Percentiles rank a stretch among this genome's conserved stretches.
These are phyloP conservation scores for Trichonephila inaurata DNA, from an alignment of 1,140 invertebrate genomes.

Conservation along the genomic window DNA sequence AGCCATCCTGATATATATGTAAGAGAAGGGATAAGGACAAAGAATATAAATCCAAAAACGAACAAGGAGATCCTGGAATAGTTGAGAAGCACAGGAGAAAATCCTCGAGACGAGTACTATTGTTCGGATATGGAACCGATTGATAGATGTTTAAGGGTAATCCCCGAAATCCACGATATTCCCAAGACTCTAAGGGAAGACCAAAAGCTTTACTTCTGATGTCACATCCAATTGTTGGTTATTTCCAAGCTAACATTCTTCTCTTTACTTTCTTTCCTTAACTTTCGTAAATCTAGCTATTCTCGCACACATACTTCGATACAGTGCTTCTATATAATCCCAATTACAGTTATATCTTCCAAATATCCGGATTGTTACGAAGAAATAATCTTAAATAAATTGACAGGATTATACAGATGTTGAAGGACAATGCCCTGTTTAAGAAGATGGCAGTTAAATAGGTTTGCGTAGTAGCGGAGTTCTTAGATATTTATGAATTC, in stretches of 20 bases:
- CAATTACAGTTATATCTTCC: not conserved
- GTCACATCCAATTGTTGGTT: conserved; percentile 53
- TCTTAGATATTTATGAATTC: no score
- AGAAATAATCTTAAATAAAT: conserved; percentile 42
- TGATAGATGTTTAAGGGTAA: conserved; percentile 54
- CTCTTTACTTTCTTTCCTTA: conserved; percentile 24
- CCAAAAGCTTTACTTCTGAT: conserved; percentile 48
- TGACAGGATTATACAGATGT: not conserved
- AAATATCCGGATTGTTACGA: not conserved
- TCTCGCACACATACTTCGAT: not conserved
- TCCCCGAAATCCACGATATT: conserved; percentile 42
- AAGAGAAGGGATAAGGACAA: conserved; percentile 35
- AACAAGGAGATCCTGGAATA: conserved; percentile 26
- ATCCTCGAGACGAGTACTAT: conserved; percentile 43
- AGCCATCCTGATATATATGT: conserved; percentile 24
- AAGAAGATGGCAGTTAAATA: not conserved
- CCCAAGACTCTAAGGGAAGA: conserved; percentile 33
- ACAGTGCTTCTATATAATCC: not conserved
- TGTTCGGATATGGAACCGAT: conserved; percentile 29
- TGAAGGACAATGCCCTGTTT: not conserved
- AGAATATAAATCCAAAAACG: conserved; percentile 49
- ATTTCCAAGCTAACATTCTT: conserved; percentile 36
- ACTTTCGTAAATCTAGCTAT: conserved; percentile 9
- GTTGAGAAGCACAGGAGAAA: conserved; percentile 35
- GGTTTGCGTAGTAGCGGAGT: not conserved